A percentile compares a stretch with the other conserved stretches of the same genome.
Conservation (phyloP, 2,888 invertebrate genomes). For the Bedellia somnulentella region DNA sequence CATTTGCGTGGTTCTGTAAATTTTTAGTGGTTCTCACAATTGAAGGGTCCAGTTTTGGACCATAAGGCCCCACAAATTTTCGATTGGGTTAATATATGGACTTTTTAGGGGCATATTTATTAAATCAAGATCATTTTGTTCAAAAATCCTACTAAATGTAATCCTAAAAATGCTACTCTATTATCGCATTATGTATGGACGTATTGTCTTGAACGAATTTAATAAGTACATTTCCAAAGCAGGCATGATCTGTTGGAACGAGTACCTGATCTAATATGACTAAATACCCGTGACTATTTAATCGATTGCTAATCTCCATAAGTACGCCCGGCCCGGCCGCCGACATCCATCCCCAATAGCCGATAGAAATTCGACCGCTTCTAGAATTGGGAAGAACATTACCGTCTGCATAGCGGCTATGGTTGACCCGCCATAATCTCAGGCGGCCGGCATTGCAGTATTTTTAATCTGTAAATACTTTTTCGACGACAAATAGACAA, state of each 20-base stretch:
- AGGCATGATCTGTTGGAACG: constrained; percentile 4
- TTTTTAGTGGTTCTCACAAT: background rate
- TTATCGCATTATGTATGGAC: constrained; percentile 6
- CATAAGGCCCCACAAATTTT: constrained; percentile 11
- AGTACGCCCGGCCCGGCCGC: constrained; percentile 5
- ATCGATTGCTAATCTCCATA: constrained; percentile 2
- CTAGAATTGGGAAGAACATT: constrained; percentile 3
- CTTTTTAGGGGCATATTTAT: constrained; percentile 7
- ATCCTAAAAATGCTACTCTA: too few species aligned
- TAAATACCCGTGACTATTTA: constrained; percentile 2
- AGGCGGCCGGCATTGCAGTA: too few species aligned
- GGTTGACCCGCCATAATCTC: background rate
- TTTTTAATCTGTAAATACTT: too few species aligned
- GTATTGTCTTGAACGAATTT: constrained; percentile 6
- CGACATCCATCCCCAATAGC: constrained; percentile 6
- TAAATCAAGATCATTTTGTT: constrained; percentile 2
- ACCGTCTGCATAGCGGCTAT: constrained; percentile 4
- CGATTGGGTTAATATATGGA: constrained; percentile 10
- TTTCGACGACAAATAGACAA: too few species aligned
- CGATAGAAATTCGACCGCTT: constrained; percentile 4
- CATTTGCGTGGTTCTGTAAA: background rate
- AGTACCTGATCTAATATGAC: constrained; percentile 4
- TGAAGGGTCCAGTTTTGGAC: constrained; percentile 8
- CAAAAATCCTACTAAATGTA: too few species aligned
- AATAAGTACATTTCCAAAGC: constrained; percentile 4